Base-by-base conservation (phyloP, 2,888 invertebrate genomes). In the Eupithecia subfuscata region DNA sequence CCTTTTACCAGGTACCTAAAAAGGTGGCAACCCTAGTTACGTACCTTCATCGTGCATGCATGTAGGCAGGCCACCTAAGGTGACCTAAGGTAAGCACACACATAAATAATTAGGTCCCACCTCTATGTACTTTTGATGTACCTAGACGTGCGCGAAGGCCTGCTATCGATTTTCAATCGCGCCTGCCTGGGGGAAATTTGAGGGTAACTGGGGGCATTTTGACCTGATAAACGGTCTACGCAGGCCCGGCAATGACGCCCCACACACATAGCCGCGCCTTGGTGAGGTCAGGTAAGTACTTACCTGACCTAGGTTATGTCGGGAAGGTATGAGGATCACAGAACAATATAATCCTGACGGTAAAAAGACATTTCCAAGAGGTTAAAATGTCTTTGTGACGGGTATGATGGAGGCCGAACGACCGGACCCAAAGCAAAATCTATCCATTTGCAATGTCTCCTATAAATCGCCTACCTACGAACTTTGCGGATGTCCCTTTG, bases 81-180 rank as follows among this genome's bases (percentile, higher is more conserved):
- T 40, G n/a, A n/a, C n/a, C n/a, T n/a, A 40, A 40, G 40, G 6
- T 9, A 34, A 34, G 40, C 9, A 40, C 40, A 9, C 5, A 40
- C 40, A 4, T 40, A 40, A 40, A 9, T 40, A 40, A 40, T 7
- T 7, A 34, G 5, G 34, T 8, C 40, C 40, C 9, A 43, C 43
- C 12, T 52, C 52, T 52, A n/a, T 18, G 7, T 52, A 9, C n/a
- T 52, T 52, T 52, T 18, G n/a, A 8, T n/a, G 52, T n/a, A 52
- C 30, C 30, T 30, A 30, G 56, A 81, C 84, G 84, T 79, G n/a
- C n/a, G n/a, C n/a, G n/a, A n/a, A n/a, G n/a, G n/a, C n/a, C n/a
- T n/a, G n/a, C n/a, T 84, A 84, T 73, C 22, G 67, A 67, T 67
- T 67, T 22, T 22, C 7, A 14, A 30, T 25, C 63, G 40, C 65